These are phyloP conservation scores for Acromyrmex heyeri DNA, from an alignment of 1,140 invertebrate species.

Conservation along the genomic window DNA sequence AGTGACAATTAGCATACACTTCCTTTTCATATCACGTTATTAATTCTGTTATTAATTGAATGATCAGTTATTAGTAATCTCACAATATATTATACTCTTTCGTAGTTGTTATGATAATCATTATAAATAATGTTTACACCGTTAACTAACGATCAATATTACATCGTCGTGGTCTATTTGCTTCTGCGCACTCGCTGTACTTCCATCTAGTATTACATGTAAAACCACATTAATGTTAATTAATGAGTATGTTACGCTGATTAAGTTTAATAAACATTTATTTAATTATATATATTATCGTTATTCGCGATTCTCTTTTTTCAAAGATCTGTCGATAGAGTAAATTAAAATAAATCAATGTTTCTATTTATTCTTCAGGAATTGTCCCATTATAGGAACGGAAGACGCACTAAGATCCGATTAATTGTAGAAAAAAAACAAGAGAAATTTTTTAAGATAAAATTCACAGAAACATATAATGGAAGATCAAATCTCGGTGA, in stretches of 20 bases:
- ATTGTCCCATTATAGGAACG: not conserved
- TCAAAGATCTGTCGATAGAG: not conserved
- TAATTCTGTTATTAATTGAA: slow-evolving; percentile 23
- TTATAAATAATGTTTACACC: slow-evolving; percentile 59
- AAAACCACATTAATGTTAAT: slow-evolving; percentile 43
- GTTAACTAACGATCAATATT: slow-evolving; percentile 62
- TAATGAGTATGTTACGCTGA: slow-evolving; percentile 14
- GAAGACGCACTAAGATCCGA: not conserved
- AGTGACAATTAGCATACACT: not conserved
- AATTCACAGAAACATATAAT: not conserved
- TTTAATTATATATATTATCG: not conserved
- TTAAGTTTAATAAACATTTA: not conserved
- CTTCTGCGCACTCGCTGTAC: slow-evolving; percentile 49
- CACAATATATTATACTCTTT: slow-evolving; percentile 10
- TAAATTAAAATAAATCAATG: not conserved
- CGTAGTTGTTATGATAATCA: not conserved
- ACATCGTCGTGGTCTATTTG: slow-evolving; percentile 57
- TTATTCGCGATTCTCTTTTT: not conserved
- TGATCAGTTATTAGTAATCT: slow-evolving; percentile 18
- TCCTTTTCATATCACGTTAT: not conserved
- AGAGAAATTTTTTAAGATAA: not conserved
- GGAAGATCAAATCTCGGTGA: not conserved
- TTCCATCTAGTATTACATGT: slow-evolving; percentile 5
- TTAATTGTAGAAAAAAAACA: not conserved
- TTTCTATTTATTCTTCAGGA: not conserved